phyloP scores from a whole-genome alignment of 2,888 invertebrate species.

The Drosophila cognata region DNA sequence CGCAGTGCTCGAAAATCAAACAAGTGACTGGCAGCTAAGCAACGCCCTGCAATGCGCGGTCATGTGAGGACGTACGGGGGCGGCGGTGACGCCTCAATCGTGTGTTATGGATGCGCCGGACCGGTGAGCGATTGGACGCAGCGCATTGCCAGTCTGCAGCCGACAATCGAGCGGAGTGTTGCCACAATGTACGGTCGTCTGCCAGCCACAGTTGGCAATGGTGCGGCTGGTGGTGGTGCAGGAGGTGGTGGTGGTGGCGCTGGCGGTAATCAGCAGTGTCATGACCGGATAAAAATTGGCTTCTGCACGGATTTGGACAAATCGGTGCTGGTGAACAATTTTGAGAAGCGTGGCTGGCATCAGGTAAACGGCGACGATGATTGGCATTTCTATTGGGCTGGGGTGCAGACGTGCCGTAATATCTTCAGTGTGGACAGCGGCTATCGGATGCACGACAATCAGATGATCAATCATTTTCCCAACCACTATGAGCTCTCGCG shows the following conservation, averaged over 20 bases:
- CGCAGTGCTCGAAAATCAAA: conserved; percentile 48
- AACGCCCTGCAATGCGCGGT: conserved; percentile 46
- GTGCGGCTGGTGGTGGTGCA: conserved; percentile 6
- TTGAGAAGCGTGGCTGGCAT: conserved; percentile 95
- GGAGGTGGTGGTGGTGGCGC: conserved; percentile 32
- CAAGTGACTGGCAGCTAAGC: conserved; percentile 40
- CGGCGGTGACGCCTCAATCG: conserved; percentile 17
- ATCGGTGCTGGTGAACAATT: conserved; percentile 95
- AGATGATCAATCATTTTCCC: conserved; percentile 98
- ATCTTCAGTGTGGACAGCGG: conserved; percentile 96
- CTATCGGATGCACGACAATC: conserved; percentile 95
- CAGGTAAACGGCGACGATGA: conserved; percentile 94
- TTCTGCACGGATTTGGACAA: conserved; percentile 90
- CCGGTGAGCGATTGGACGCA: conserved; percentile 49
- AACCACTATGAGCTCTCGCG: conserved; percentile 97
- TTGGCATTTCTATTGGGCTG: conserved; percentile 98
- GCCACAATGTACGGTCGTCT: conserved; percentile 70
- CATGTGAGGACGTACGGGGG: conserved; percentile 21
- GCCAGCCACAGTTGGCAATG: conserved; percentile 40
- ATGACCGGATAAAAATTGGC: conserved; percentile 79
- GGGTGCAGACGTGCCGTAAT: conserved; percentile 94
- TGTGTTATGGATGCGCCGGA: conserved; percentile 8
- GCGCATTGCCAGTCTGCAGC: conserved; percentile 59
- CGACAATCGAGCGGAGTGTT: conserved; percentile 48
- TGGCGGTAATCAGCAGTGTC: conserved; percentile 54